Base-by-base conservation (phyloP, 2,888 invertebrate species). In the Drosophila nigritarsus region DNA sequence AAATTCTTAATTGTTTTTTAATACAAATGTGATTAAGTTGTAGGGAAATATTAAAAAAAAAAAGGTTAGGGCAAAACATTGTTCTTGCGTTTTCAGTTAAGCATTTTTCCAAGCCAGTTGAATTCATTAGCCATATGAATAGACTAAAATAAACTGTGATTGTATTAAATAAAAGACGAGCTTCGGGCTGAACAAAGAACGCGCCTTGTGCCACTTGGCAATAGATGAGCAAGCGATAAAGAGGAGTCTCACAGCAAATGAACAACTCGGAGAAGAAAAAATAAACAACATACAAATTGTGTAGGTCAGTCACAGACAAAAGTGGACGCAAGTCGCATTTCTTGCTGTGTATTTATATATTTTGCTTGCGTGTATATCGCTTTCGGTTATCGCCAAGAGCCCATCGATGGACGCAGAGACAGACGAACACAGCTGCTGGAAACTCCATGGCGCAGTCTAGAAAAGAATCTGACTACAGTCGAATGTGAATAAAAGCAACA, bases 401-500 rank as follows among this genome's bases (percentile, higher is more conserved):
- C 62, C 62, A 75, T 75, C 67, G 59, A 32, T 24, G 49, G 38
- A 24, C 15, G 15, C 8, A 32, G 32, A 27, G 18, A 38, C 27
- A 56, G 42, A 27, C 51, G 20, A 56, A 55, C 13, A 27, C 75
- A 79, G 86, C 75, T 77, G 74, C 64, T 61, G 87, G 66, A 66
- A 87, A 67, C 67, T 73, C 61, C 66, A 66, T 58, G 67, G 54
- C 65, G 56, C 63, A 69, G 74, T 60, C 63, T 65, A 60, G 65
- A 82, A 65, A 65, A 53, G 68, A 78, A 79, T 89, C 68, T 74
- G 78, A 87, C 81, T 90, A 68, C 51, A 68, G 67, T 58, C 62
- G 69, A 79, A 66, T 68, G 69, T 34, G 63, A 80, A 86, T 62
- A 86, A 66, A 56, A 69, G 69, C 83, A 82, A 69, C 65, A 67